A percentile compares a stretch with the other conserved stretches of the same genome.
Conservation (phyloP, 2,888 invertebrate species). For the Rhodophaea formosa region DNA sequence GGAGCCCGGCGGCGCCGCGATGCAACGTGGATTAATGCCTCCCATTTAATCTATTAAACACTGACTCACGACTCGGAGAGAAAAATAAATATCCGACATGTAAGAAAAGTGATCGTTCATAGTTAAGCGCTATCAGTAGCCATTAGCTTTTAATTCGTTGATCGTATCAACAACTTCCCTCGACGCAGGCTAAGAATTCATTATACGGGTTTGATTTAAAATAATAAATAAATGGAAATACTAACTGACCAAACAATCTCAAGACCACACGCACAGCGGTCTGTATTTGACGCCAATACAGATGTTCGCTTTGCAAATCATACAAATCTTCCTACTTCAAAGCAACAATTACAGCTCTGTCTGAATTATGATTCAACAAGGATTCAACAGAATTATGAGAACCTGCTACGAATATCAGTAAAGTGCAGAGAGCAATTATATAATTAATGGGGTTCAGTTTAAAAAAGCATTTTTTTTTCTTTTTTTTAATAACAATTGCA, state of each 20-base stretch:
- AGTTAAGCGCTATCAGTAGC: conserved; percentile 10
- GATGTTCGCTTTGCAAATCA: not conserved
- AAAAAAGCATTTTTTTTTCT: no score
- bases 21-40: conserved; percentile 64
- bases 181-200: not conserved
- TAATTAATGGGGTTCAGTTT: no score
- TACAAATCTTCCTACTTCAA: not conserved
- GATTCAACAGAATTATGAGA: no score
- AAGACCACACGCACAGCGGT: not conserved
- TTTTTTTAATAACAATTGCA: no score
- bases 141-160: conserved; percentile 3
- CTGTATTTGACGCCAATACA: not conserved
- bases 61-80: conserved; percentile 46
- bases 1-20: conserved; percentile 41
- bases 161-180: not conserved
- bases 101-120: conserved; percentile 6
- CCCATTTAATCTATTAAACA: conserved; percentile 72
- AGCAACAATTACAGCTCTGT: not conserved
- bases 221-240: no score
- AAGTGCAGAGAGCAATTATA: no score
- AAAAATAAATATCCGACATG: conserved; percentile 4
- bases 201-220: not conserved
- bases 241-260: not conserved
- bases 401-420: no score
- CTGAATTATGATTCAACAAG: not conserved